Evolutionary conservation across 2,888 invertebrate species (phyloP), one percentile per base, ranked within the genome.

Genomic region (Drosophila incognita): DNA sequence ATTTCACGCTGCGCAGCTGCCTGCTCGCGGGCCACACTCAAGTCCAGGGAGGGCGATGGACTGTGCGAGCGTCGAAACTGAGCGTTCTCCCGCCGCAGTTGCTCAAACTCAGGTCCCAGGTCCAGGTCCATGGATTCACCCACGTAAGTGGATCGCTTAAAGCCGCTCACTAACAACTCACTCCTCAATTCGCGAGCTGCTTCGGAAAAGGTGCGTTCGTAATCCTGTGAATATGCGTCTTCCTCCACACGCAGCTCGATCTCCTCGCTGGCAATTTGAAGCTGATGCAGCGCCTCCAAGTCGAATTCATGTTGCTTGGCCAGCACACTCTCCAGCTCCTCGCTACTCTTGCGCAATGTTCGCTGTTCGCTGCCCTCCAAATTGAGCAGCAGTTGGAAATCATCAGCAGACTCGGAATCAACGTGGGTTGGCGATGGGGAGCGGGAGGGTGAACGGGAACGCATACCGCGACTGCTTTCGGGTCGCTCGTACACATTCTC

Each of bases 141-240:
- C 0, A 91, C 92, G 51, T 93, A 93, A 0, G 91, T 92, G n/a
- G 93, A 93, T 1, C 93, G 87, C 62, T 92, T 92, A 18, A 92
- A 92, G 1, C 83, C 87, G 5, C 86, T 89, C 2, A 85, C 79
- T 10, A 89, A 4, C 0, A 90, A 72, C 60, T 92, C 91, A 2
- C 87, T 80, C 38, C 90, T 91, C 3, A 93, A 81, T 46, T 93
- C 92, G 2, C 85, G 76, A 66, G 90, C 88, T 60, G 91, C 90
- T 27, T 87, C 90, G 0, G 93, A 93, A 4, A 90, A 79, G 0
- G 90, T 90, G 7, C 93, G 90, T 18, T 90, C 88, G 54, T 91
- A 91, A 42, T 88, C 87, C 0, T 79, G 54, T 10, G 76, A 4
- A 6, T 36, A 31, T 2, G 74, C 82, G 1, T 72, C 53, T 1